These are phyloP conservation scores for Chrysocyon brachyurus DNA, from an alignment of 2,797 vertebrate species.

Conservation along the genomic window DNA sequence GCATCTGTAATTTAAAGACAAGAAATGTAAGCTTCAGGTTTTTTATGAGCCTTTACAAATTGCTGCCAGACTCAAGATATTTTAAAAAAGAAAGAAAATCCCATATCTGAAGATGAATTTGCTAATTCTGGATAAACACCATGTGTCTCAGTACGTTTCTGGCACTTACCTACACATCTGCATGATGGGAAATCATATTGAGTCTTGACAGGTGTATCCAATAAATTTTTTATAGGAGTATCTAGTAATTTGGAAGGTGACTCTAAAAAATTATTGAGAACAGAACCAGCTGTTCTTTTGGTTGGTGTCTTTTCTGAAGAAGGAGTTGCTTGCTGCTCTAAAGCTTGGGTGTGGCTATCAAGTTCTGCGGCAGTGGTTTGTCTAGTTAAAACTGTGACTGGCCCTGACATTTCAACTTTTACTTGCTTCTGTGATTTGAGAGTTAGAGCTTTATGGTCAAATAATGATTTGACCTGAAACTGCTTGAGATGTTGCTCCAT, in stretches of 20 bases:
- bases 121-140: conserved; percentile 78
- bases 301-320: conserved; percentile 93
- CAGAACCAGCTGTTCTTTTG: conserved; percentile 94
- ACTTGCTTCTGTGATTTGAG: conserved; percentile 94
- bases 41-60: conserved; percentile 72
- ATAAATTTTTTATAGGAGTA: conserved; percentile 96
- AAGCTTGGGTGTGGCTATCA: conserved; percentile 82
- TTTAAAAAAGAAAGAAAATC: conserved; percentile 43
- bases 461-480: conserved; percentile 94
- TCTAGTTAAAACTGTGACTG: conserved; percentile 94
- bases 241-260: conserved; percentile 97
- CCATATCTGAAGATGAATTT: conserved; percentile 71
- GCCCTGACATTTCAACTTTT: conserved; percentile 95
- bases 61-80: conserved; percentile 54
- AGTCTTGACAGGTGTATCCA: conserved; percentile 97
- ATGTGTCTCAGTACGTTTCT: conserved; percentile 37
- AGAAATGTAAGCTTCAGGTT: conserved; percentile 65
- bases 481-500: conserved; percentile 98
- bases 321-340: conserved; percentile 88
- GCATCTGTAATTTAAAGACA: conserved; percentile 59
- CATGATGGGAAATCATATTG: conserved; percentile 99
- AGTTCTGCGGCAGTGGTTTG: conserved; percentile 90
- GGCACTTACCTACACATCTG: conserved; percentile 97
- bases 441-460: conserved; percentile 94
- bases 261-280: conserved; percentile 95